Evolutionary conservation across 2,797 vertebrate species (phyloP), one percentile per base, ranked within the genome.

Genomic region (Microctenopoma lineatum): DNA sequence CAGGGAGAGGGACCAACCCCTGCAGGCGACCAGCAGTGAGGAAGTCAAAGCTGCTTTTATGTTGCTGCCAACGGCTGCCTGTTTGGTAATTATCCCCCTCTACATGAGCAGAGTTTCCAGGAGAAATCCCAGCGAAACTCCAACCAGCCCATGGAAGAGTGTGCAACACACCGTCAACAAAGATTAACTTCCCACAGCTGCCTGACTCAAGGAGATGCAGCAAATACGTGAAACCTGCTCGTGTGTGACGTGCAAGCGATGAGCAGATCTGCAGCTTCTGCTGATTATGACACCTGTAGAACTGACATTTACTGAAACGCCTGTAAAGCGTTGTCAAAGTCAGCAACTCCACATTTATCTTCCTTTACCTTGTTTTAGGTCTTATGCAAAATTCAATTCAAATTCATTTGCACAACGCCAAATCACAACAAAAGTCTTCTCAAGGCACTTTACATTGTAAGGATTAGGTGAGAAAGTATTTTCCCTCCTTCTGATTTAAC

Each of bases 41-140:
- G 90, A 95, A 95, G 94, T 95, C 93, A 95, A 94, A 91, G 93
- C 91, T 5, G 84, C 91, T 93, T 94, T 95, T 95, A 92, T 93
- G 87, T 87, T 21, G 66, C 89, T 93, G 85, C 92, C 80, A 89
- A 86, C 75, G 84, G 89, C 93, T 93, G 90, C 80, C 66, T 90
- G 92, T 94, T 94, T 91, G 92, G 90, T 94, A 92, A 94, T 94
- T 94, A 93, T 95, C 92, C 87, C 69, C 89, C 75, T 89, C 85
- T 89, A 79, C 83, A 39, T 62, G 83, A 87, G 87, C 83, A 68
- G 82, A 88, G 89, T 86, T 84, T 92, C 81, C 73, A 83, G 73
- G 76, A 89, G 85, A 89, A 83, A 86, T 75, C 86, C 65, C 68
- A 70, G 76, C 80, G 83, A 45, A 45, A 45, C 44, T 45, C 44